Evolutionary conservation across 2,888 invertebrate species (phyloP).

Genomic region (Oxyteleia sp.): DNA sequence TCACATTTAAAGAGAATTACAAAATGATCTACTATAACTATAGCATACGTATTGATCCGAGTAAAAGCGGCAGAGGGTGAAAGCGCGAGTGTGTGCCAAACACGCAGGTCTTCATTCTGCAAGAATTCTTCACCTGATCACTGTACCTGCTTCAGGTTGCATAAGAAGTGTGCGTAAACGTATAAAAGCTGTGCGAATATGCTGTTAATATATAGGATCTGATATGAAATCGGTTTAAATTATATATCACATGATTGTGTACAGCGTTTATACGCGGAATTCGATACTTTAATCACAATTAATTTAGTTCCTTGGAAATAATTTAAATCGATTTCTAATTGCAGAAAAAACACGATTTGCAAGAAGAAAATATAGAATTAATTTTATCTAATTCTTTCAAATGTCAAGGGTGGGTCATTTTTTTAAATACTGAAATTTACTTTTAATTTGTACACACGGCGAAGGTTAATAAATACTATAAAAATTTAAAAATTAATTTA

Average conservation of each 20-base stretch:
- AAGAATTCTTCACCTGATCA: constrained; percentile 54
- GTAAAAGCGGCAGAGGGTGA: constrained; percentile 79
- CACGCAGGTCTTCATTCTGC: constrained; percentile 66
- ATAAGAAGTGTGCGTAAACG: constrained; percentile 54
- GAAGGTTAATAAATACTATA: neutral
- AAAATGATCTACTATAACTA: constrained; percentile 34
- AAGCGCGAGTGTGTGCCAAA: constrained; percentile 74
- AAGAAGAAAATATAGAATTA: neutral
- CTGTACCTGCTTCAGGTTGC: constrained; percentile 29
- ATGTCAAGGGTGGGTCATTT: neutral
- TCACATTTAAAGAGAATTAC: constrained; percentile 32
- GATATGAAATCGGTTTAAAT: constrained; percentile 3
- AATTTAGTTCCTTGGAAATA: constrained; percentile 8
- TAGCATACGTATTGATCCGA: constrained; percentile 56
- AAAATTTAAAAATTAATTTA: no score
- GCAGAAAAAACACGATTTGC: neutral
- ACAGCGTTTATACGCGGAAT: constrained; percentile 1
- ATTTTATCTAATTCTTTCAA: neutral
- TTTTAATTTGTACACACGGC: neutral
- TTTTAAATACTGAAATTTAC: neutral
- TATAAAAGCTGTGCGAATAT: constrained; percentile 28
- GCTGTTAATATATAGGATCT: constrained; percentile 10
- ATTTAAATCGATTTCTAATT: constrained; percentile 2
- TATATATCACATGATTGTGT: neutral
- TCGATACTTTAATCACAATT: neutral